Conservation (phyloP, 2,888 invertebrate species). For the Tiliacea citrago region DNA sequence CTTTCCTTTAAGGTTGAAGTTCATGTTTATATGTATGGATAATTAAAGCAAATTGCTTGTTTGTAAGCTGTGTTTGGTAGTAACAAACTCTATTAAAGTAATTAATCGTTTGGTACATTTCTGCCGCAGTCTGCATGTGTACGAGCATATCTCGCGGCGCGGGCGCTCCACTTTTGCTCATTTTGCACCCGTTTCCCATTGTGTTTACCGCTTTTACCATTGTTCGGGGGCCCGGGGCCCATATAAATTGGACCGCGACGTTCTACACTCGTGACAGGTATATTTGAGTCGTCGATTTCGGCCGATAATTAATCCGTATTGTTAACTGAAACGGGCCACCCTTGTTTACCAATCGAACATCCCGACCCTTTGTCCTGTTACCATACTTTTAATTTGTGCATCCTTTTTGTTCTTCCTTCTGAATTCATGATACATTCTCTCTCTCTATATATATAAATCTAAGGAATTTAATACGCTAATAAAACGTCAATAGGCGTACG, state of each 20-base stretch:
- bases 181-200: constrained; percentile 87
- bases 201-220: constrained; percentile 90
- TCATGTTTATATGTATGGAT: constrained; percentile 5
- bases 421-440: constrained; percentile 59
- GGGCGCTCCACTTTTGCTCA: constrained; percentile 79
- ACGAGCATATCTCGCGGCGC: constrained; percentile 61
- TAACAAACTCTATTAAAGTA: constrained; percentile 48
- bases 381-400: constrained; percentile 75
- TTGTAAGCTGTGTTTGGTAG: constrained; percentile 11
- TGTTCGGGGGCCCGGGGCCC: constrained; percentile 85
- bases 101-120: constrained; percentile 63
- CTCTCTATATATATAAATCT: constrained; percentile 16
- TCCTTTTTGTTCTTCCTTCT: constrained; percentile 61
- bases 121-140: constrained; percentile 51
- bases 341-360: constrained; percentile 81
- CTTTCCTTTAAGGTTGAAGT: not conserved
- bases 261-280: constrained; percentile 89
- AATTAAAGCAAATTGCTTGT: constrained; percentile 4
- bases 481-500: constrained; percentile 61
- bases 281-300: constrained; percentile 90
- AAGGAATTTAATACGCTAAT: constrained; percentile 55
- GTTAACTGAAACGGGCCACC: constrained; percentile 88
- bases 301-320: constrained; percentile 90
- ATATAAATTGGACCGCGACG: constrained; percentile 89
- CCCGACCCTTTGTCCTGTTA: constrained; percentile 75